Evolutionary conservation across 2,888 invertebrate genomes (phyloP).

Genomic region (Amphimallon solstitiale): DNA sequence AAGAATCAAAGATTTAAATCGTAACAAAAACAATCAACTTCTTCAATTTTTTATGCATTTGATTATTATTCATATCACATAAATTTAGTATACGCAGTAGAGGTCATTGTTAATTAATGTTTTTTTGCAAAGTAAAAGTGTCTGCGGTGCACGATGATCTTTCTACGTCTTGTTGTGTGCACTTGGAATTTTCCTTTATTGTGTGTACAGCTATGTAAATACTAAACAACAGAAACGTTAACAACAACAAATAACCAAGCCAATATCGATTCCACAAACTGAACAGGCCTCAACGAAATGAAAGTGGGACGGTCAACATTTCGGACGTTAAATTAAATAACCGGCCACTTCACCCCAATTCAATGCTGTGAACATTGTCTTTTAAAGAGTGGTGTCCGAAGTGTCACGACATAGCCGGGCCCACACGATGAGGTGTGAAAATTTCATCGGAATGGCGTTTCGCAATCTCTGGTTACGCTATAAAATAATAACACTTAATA

Average conservation of each 20-base stretch:
- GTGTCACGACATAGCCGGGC: too few species aligned
- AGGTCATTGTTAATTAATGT: too few species aligned
- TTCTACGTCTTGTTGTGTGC: not conserved
- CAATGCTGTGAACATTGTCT: not conserved
- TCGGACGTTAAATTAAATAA: slow-evolving; percentile 42
- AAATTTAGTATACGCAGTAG: too few species aligned
- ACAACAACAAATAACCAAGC: not conserved
- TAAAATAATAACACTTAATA: too few species aligned
- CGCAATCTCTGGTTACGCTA: too few species aligned
- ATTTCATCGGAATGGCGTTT: too few species aligned
- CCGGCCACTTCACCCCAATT: slow-evolving; percentile 36
- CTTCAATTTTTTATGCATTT: too few species aligned
- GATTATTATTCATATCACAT: too few species aligned
- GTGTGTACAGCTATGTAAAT: not conserved
- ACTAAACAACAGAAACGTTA: not conserved
- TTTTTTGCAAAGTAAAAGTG: not conserved
- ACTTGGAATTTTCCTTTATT: not conserved
- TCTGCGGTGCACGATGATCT: not conserved
- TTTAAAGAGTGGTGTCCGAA: too few species aligned
- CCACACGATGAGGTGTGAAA: too few species aligned
- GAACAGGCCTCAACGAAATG: slow-evolving; percentile 39
- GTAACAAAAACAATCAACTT: too few species aligned
- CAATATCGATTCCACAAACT: not conserved
- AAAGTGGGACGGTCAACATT: slow-evolving; percentile 46
- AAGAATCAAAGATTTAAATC: too few species aligned